These are phyloP conservation scores for Hipparchia semele DNA, from an alignment of 2,888 invertebrate species.

Conservation along the genomic window DNA sequence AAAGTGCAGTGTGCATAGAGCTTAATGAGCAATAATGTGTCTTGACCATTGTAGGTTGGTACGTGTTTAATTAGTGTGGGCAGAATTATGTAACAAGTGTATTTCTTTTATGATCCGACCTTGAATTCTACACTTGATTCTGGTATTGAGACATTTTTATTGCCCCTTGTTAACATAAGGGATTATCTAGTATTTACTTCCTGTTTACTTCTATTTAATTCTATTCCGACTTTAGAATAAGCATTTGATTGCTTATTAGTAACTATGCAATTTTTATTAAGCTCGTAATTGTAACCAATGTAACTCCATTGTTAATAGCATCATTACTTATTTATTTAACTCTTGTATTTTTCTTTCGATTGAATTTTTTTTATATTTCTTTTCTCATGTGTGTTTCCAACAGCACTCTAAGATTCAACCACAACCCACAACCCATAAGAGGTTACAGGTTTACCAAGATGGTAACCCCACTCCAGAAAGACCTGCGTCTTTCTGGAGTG, in stretches of 20 bases:
- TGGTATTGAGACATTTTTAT: conserved; percentile 72
- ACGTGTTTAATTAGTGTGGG: conserved; percentile 72
- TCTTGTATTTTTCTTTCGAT: too few relatives aligned
- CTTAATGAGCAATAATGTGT: conserved; percentile 51
- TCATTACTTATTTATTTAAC: too few relatives aligned
- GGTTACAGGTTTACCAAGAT: too few relatives aligned
- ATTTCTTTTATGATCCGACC: conserved; percentile 69
- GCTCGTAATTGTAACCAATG: background rate
- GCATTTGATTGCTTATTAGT: conserved; percentile 31
- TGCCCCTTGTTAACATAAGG: conserved; percentile 58
- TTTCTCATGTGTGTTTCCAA: too few relatives aligned
- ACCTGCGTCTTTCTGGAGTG: too few relatives aligned
- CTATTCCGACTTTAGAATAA: conserved; percentile 34
- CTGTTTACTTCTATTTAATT: conserved; percentile 48
- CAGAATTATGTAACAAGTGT: conserved; percentile 64
- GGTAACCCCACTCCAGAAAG: too few relatives aligned
- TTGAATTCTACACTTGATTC: conserved; percentile 68
- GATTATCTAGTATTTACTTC: conserved; percentile 47
- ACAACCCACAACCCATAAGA: too few relatives aligned
- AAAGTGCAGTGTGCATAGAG: conserved; percentile 5
- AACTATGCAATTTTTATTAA: background rate
- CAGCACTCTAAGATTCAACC: too few relatives aligned
- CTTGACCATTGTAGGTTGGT: conserved; percentile 62
- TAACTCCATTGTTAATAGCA: too few relatives aligned
- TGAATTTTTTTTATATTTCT: too few relatives aligned